phyloP scores from a whole-genome alignment of 2,888 invertebrate genomes.

The Harmothoe impar region DNA sequence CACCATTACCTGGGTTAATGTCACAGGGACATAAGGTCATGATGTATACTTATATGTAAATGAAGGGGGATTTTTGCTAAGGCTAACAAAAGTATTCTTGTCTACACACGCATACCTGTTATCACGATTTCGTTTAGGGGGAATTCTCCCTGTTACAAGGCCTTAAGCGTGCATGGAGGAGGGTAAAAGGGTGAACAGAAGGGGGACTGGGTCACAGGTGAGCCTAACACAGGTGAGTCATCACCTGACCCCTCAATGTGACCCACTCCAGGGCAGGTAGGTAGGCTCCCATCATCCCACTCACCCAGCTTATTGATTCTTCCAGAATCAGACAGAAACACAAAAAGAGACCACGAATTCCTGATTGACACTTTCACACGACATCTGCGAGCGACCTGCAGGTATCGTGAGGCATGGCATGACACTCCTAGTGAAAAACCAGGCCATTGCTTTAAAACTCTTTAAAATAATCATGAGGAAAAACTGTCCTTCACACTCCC shows the following conservation, averaged over 20 bases:
- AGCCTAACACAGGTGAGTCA: constrained; percentile 36
- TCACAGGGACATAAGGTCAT: too few relatives aligned
- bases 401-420: too few relatives aligned
- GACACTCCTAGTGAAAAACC: too few relatives aligned
- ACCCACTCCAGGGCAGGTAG: constrained; percentile 31
- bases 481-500: too few relatives aligned
- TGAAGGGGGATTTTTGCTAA: too few relatives aligned
- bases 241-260: not conserved
- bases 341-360: not conserved
- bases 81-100: not conserved
- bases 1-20: too few relatives aligned
- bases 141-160: not conserved
- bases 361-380: constrained; percentile 33
- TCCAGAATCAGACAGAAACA: not conserved
- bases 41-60: not conserved
- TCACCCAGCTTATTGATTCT: constrained; percentile 29
- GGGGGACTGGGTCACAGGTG: constrained; percentile 46
- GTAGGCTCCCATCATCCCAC: constrained; percentile 22
- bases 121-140: constrained; percentile 27
- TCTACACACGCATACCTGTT: not conserved
- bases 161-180: not conserved
- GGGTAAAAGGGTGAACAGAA: not conserved
- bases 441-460: too few relatives aligned
- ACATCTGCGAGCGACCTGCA: not conserved
- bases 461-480: too few relatives aligned